Conservation (phyloP, 2,113 vertebrate species). For the Aptenodytes patagonicus region DNA sequence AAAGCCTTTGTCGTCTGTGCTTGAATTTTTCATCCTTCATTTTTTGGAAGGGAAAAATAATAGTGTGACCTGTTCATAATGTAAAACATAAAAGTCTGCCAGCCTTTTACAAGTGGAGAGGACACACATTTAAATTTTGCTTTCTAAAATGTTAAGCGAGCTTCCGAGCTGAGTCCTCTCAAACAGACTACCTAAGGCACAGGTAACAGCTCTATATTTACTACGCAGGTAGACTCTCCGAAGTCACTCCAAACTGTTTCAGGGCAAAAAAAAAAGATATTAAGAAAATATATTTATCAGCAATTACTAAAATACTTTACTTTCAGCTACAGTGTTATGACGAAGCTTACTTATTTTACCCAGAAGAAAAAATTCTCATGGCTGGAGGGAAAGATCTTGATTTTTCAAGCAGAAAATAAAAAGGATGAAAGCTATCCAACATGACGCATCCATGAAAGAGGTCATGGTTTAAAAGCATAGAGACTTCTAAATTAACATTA, state of each 20-base stretch:
- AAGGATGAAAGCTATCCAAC: neutral
- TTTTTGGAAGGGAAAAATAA: neutral
- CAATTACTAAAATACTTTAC: neutral
- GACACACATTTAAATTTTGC: neutral
- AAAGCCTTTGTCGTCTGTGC: neutral
- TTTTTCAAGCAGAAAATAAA: slow-evolving; percentile 10
- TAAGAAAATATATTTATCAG: neutral
- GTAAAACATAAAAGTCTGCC: neutral
- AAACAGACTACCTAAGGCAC: neutral
- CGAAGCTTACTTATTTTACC: neutral
- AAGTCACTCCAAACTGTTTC: neutral
- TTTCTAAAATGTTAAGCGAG: neutral
- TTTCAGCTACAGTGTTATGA: neutral
- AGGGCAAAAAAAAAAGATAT: neutral
- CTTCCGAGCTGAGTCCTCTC: neutral
- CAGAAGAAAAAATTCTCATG: neutral
- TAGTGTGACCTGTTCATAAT: neutral
- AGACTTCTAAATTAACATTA: neutral
- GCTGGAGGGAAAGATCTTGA: neutral
- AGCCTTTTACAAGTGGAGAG: neutral
- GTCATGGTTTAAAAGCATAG: neutral
- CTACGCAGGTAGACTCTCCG: neutral
- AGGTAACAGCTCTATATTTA: neutral
- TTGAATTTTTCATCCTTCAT: slow-evolving; percentile 3
- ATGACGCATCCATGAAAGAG: neutral